Conservation (phyloP, 2,888 invertebrate species). For the Merodon equestris region DNA sequence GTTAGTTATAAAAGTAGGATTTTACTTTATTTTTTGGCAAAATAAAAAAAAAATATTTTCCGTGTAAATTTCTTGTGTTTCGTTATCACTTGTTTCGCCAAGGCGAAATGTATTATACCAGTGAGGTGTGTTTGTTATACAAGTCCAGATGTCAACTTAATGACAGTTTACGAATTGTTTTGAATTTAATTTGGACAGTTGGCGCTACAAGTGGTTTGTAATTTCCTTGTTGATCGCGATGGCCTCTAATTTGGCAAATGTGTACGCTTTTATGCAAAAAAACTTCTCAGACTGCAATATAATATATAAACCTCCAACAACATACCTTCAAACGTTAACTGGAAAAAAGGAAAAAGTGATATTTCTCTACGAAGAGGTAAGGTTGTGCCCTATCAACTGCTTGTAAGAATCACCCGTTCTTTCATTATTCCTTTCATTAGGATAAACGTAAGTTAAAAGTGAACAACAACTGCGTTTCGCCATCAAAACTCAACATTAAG, state of each 20-base stretch:
- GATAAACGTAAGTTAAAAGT: neutral
- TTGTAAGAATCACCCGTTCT: neutral
- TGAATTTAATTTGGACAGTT: constrained; percentile 41
- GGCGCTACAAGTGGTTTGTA: neutral
- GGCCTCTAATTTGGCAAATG: constrained; percentile 74
- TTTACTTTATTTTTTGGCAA: no score
- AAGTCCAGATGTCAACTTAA: constrained; percentile 2
- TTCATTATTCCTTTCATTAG: neutral
- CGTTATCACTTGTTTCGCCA: no score
- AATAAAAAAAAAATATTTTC: no score
- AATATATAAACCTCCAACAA: constrained; percentile 35
- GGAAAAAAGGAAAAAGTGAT: constrained; percentile 59
- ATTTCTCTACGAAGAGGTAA: constrained; percentile 69
- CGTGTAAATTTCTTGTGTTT: no score
- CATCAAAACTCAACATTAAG: constrained; percentile 67
- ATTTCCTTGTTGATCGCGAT: constrained; percentile 52
- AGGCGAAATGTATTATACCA: no score
- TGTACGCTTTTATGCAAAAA: constrained; percentile 73
- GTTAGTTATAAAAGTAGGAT: no score
- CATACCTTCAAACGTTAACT: constrained; percentile 65
- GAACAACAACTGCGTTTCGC: constrained; percentile 51
- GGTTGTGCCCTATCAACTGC: neutral
- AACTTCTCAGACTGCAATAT: constrained; percentile 44
- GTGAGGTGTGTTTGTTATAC: no score
- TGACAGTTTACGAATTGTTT: constrained; percentile 16